phyloP scores from a whole-genome alignment of 1,140 invertebrate genomes.

The Arion vulgaris region DNA sequence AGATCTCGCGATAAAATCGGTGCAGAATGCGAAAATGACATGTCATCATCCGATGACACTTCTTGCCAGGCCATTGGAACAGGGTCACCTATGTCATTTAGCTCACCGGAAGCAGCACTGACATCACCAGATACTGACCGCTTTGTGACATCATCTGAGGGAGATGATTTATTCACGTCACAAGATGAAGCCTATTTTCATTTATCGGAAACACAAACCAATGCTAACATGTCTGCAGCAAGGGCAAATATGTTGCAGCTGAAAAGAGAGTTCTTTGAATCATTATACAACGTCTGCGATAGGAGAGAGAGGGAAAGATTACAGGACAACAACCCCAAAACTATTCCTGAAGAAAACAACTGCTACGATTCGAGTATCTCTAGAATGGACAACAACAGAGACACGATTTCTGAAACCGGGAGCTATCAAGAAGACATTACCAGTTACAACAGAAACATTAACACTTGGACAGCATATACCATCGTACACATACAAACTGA shows the following conservation, averaged over 20 bases:
- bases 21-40: not conserved
- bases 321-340: not conserved
- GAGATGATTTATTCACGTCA: conserved; percentile 23
- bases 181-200: conserved; percentile 30
- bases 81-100: conserved; percentile 34
- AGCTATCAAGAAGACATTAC: conserved; percentile 16
- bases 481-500: conserved; percentile 38
- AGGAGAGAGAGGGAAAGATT: not conserved
- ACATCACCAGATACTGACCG: conserved; percentile 25
- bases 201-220: not conserved
- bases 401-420: conserved; percentile 24
- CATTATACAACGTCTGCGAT: conserved; percentile 10
- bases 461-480: conserved; percentile 37
- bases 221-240: not conserved
- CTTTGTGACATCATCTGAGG: conserved; percentile 31
- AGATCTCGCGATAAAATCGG: not conserved
- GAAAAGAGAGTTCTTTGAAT: conserved; percentile 21
- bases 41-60: conserved; percentile 19
- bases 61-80: conserved; percentile 13
- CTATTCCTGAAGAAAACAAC: not conserved
- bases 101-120: conserved; percentile 19
- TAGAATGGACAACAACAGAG: conserved; percentile 9
- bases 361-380: not conserved
- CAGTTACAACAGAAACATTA: conserved; percentile 35
- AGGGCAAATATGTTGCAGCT: conserved; percentile 7